A percentile compares a stretch with the other conserved stretches of the same genome.
Evolutionary conservation across 2,797 vertebrate genomes (phyloP).

Genomic region (Crypturellus tataupa): DNA sequence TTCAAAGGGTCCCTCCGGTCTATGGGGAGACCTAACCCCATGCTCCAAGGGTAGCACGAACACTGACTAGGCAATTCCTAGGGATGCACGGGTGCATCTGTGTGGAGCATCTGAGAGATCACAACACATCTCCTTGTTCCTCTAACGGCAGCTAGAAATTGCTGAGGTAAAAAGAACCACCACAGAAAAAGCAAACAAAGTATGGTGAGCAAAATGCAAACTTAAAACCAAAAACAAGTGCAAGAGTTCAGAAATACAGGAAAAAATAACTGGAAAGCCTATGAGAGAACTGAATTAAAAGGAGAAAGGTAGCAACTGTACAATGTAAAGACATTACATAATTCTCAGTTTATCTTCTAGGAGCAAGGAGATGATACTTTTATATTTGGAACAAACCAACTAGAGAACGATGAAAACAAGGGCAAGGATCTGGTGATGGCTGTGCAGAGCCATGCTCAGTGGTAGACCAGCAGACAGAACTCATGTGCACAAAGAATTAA

Average conservation of each 20-base stretch:
- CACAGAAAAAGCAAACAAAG: not conserved
- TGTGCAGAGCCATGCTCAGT: no score
- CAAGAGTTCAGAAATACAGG: not conserved
- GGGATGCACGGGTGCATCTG: not conserved
- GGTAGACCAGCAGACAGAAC: not conserved
- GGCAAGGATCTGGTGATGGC: not conserved
- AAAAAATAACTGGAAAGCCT: not conserved
- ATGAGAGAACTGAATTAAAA: not conserved
- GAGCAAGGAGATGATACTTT: not conserved
- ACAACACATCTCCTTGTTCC: not conserved
- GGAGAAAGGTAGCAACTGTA: no score
- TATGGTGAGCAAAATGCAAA: not conserved
- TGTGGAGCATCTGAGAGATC: not conserved
- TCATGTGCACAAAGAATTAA: not conserved
- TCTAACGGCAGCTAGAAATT: not conserved
- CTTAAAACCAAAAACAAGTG: not conserved
- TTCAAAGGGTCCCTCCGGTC: not conserved
- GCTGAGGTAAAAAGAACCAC: not conserved
- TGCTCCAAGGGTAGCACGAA: not conserved
- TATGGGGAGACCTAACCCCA: not conserved
- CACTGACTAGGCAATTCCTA: not conserved
- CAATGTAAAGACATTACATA: not conserved
- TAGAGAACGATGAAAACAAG: not conserved
- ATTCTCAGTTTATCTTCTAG: not conserved
- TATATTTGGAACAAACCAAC: not conserved